Evolutionary conservation across 2,888 invertebrate genomes (phyloP), one percentile per base, ranked within the genome.

Genomic region (Dendrolimus houi): DNA sequence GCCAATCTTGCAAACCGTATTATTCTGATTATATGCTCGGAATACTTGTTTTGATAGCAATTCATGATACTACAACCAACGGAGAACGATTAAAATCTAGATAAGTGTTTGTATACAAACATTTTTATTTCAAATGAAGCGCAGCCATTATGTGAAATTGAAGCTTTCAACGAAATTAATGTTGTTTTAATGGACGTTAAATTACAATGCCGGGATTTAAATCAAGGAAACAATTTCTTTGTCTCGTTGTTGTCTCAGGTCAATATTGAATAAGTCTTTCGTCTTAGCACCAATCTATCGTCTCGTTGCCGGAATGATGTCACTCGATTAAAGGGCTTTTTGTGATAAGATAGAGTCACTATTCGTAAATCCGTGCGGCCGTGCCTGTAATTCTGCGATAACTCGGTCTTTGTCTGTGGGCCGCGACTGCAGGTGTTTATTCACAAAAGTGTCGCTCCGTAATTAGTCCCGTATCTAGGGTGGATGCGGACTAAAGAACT

Each of bases 351-450:
- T 76, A 81, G 74, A 76, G 82, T 77, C 71, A 74, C 73, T 69
- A 75, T 77, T 87, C 63, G 71, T 62, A 60, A 68, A 69, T 65
- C 68, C 58, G 56, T 57, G 64, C 61, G 65, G 64, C 61, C 64
- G 70, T 68, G 87, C 76, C 89, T 89, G 89, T 75, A 75, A 85
- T 82, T 73, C 80, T 82, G 85, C 77, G 90, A 90, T 90, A 89
- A 90, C 79, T 87, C 76, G 79, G 79, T 82, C 87, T 86, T 90
- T 89, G 90, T 90, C 84, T 85, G 82, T 78, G 77, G 73, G 79
- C 75, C 77, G 80, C 78, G 83, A 78, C 78, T 82, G 84, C 88
- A 89, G 89, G 90, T 90, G 89, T 90, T 88, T 89, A 87, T 87
- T 88, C 85, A 85, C 80, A 87, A 88, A 87, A 90, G 87, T 89